A percentile compares a stretch with the other conserved stretches of the same genome.
These are phyloP conservation scores for Pachydiplax longipennis DNA, from an alignment of 2,888 invertebrate species.

Conservation along the genomic window DNA sequence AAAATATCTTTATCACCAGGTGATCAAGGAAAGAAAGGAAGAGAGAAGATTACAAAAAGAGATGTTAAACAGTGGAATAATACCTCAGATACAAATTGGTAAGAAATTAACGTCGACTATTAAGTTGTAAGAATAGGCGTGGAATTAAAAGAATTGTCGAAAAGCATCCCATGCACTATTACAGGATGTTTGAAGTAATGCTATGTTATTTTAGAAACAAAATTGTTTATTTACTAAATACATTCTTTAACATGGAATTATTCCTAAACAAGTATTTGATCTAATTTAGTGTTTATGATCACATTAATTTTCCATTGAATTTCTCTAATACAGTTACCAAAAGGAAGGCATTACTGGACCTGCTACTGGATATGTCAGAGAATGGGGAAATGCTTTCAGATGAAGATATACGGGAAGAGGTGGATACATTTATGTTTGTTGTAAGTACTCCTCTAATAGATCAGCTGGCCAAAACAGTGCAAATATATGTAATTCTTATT, in stretches of 20 bases:
- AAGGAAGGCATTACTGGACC: slow-evolving; percentile 63
- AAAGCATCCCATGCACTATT: too few relatives aligned
- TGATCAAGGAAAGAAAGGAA: slow-evolving; percentile 54
- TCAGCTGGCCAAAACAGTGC: background rate
- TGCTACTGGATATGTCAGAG: slow-evolving; percentile 62
- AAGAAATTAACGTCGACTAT: background rate
- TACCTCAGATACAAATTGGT: background rate
- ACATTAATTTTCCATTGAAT: background rate
- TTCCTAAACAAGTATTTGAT: too few relatives aligned
- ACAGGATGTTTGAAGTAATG: too few relatives aligned
- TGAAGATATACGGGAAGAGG: slow-evolving; percentile 58
- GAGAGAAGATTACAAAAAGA: slow-evolving; percentile 53
- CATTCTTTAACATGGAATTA: too few relatives aligned
- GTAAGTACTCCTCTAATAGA: background rate
- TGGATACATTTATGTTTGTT: slow-evolving; percentile 59
- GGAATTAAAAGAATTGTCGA: too few relatives aligned
- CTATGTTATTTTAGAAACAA: too few relatives aligned
- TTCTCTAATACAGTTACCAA: background rate
- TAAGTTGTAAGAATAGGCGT: too few relatives aligned
- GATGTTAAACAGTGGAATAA: slow-evolving; percentile 44
- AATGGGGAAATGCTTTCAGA: slow-evolving; percentile 57
- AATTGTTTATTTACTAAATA: too few relatives aligned
- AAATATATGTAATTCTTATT: background rate
- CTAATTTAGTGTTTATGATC: too few relatives aligned
- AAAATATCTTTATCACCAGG: slow-evolving; percentile 49